Evolutionary conservation across 2,888 invertebrate species (phyloP).

Genomic region (Drosophila neotestacea): DNA sequence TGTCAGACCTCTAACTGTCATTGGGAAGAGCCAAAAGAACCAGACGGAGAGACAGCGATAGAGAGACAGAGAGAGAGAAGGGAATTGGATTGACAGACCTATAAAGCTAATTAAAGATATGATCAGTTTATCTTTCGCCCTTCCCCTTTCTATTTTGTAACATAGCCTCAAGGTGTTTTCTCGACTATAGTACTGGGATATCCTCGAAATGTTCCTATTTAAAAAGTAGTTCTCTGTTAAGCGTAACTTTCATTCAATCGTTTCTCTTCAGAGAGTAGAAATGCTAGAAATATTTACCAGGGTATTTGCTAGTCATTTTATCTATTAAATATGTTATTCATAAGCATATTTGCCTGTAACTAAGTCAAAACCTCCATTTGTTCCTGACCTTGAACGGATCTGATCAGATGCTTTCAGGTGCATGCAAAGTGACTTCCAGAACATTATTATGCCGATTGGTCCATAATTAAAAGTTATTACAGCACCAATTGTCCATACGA

Average conservation of each 20-base stretch:
- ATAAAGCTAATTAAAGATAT: not conserved
- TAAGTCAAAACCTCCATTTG: not conserved
- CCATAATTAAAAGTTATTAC: constrained; percentile 77
- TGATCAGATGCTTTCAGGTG: constrained; percentile 36
- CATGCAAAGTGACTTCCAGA: constrained; percentile 65
- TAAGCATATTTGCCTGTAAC: constrained; percentile 15
- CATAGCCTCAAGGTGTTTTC: too few relatives aligned
- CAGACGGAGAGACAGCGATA: not conserved
- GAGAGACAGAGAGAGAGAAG: not conserved
- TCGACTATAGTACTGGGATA: too few relatives aligned
- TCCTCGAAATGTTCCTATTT: too few relatives aligned
- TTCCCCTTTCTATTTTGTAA: too few relatives aligned
- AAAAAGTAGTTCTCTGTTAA: too few relatives aligned
- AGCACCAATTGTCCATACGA: constrained; percentile 68
- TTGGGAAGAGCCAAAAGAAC: constrained; percentile 2
- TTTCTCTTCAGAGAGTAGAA: not conserved
- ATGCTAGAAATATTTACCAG: not conserved
- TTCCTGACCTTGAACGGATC: constrained; percentile 37
- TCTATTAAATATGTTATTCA: not conserved
- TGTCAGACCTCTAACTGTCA: not conserved
- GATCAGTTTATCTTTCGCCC: not conserved
- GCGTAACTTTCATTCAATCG: too few relatives aligned
- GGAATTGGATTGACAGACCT: not conserved
- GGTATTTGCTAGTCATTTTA: not conserved
- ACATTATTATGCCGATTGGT: constrained; percentile 57